These are phyloP conservation scores for Micropoecilia bifurca DNA, from an alignment of 2,797 vertebrate species.

Conservation along the genomic window DNA sequence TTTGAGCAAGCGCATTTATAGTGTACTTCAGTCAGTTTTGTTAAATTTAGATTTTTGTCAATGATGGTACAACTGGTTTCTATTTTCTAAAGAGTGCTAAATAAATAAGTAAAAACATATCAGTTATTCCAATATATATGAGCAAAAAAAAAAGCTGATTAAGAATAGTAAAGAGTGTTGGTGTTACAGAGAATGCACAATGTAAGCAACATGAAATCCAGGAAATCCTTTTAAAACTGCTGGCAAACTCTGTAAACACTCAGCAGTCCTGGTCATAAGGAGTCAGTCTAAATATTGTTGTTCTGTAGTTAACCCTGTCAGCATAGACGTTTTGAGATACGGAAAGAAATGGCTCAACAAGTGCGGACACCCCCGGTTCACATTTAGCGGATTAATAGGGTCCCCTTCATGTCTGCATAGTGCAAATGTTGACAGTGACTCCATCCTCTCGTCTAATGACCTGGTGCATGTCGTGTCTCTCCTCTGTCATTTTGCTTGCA, in stretches of 20 bases:
- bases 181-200: constrained; percentile 38
- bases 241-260: constrained; percentile 58
- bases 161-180: constrained; percentile 38
- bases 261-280: constrained; percentile 33
- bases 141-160: constrained; percentile 17
- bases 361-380: constrained; percentile 22
- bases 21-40: constrained; percentile 5
- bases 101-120: neutral
- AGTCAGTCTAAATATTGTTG: constrained; percentile 50
- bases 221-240: constrained; percentile 50
- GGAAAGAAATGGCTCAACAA: neutral
- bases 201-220: constrained; percentile 45
- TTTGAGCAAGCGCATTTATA: constrained; percentile 10
- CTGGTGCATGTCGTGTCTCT: constrained; percentile 37
- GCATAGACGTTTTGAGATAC: constrained; percentile 44
- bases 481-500: constrained; percentile 26
- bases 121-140: constrained; percentile 2
- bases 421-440: constrained; percentile 76
- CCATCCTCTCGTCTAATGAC: constrained; percentile 48
- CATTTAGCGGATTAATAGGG: constrained; percentile 58
- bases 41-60: neutral
- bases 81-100: neutral
- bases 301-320: constrained; percentile 50
- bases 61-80: neutral
- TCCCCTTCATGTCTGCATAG: constrained; percentile 45